A percentile compares a stretch with the other conserved stretches of the same genome.
Conservation (phyloP, 2,113 vertebrate genomes). For the Cyanoderma ruficeps region DNA sequence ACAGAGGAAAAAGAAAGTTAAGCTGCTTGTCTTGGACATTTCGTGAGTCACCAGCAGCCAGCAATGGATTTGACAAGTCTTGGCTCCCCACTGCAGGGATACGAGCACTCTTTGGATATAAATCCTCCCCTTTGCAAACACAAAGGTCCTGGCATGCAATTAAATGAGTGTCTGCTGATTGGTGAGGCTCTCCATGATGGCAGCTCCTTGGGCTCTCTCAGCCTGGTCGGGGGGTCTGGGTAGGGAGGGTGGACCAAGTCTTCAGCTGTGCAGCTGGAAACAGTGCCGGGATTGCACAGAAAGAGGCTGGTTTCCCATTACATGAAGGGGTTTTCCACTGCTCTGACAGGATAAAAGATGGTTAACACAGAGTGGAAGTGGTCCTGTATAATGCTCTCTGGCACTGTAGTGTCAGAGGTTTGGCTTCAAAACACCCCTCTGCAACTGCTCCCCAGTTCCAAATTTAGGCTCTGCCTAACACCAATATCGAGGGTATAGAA, state of each 20-base stretch:
- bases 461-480: not conserved
- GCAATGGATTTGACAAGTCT: not conserved
- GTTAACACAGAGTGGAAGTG: not conserved
- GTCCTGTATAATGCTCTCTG: not conserved
- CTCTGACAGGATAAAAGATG: not conserved
- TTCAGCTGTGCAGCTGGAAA: not conserved
- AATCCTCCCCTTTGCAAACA: not conserved
- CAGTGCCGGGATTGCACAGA: not conserved
- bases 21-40: conserved; percentile 18
- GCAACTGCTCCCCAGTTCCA: not conserved
- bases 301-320: not conserved
- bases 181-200: not conserved
- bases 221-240: not conserved
- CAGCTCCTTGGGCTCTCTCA: not conserved
- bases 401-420: not conserved
- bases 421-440: not conserved
- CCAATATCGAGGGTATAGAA: fast-evolving
- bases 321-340: not conserved
- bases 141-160: not conserved
- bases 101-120: not conserved
- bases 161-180: not conserved
- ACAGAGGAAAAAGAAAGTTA: conserved; percentile 28
- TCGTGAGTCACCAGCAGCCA: conserved; percentile 3
- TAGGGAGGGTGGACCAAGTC: not conserved
- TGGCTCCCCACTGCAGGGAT: not conserved